These are phyloP conservation scores for Acholoe squamosa DNA, from an alignment of 2,888 invertebrate species.

Conservation along the genomic window DNA sequence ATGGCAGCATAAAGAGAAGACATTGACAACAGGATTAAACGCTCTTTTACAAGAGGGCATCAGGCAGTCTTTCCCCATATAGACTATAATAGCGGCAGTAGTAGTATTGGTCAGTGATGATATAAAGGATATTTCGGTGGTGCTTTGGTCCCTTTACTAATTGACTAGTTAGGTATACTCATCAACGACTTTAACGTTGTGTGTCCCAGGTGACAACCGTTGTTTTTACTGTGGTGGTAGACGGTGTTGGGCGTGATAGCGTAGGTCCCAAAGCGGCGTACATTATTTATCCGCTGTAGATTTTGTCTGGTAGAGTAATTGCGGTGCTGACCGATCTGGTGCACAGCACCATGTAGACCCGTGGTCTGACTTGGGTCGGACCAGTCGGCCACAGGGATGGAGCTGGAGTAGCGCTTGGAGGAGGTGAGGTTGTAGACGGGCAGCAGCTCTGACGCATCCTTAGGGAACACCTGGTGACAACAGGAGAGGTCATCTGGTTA, in stretches of 20 bases:
- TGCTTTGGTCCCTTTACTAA: no score
- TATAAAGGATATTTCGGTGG: no score
- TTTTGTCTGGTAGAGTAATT: neutral
- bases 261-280: conserved; percentile 52
- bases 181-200: neutral
- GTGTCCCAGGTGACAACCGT: neutral
- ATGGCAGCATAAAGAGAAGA: no score
- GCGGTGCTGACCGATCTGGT: conserved; percentile 64
- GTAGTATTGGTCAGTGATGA: no score
- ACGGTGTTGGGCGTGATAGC: neutral
- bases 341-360: conserved; percentile 66
- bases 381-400: conserved; percentile 94
- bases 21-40: no score
- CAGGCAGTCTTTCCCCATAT: no score
- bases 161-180: no score
- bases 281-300: neutral
- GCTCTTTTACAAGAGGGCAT: no score
- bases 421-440: conserved; percentile 99
- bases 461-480: conserved; percentile 91
- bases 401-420: conserved; percentile 91
- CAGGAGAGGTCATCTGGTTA: no score
- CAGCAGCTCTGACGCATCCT: conserved; percentile 97
- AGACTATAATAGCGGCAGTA: no score
- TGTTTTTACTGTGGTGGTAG: neutral
- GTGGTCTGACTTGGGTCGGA: conserved; percentile 75